Evolutionary conservation across 2,113 vertebrate species (phyloP).

Genomic region (Catagonus wagneri): DNA sequence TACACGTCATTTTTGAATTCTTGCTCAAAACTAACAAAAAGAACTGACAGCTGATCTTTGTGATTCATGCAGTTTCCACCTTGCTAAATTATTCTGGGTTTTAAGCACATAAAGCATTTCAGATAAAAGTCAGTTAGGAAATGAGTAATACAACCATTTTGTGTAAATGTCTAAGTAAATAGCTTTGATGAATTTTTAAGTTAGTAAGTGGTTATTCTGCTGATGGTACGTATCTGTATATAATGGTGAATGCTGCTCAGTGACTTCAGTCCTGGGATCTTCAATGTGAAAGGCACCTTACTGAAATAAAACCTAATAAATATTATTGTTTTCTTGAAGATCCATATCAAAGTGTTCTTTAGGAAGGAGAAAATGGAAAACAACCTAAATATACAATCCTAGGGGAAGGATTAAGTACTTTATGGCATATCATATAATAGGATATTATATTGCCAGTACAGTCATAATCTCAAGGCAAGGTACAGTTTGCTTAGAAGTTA

Average conservation of each 20-base stretch:
- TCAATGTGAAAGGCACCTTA: neutral
- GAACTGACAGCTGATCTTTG: neutral
- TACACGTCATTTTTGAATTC: neutral
- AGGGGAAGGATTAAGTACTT: neutral
- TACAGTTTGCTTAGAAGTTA: neutral
- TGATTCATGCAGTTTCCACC: neutral
- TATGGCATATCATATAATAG: neutral
- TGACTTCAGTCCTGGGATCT: neutral
- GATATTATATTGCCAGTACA: neutral
- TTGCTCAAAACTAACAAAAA: conserved; percentile 28
- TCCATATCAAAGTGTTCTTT: neutral
- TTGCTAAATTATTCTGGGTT: neutral
- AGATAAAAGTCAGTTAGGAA: neutral
- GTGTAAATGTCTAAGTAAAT: neutral
- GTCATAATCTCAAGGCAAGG: neutral
- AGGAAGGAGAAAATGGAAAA: neutral
- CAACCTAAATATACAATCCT: neutral
- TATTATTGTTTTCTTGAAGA: neutral
- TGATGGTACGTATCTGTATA: neutral
- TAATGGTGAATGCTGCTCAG: neutral
- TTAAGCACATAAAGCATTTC: neutral
- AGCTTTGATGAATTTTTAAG: neutral
- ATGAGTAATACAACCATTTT: neutral
- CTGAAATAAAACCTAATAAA: neutral
- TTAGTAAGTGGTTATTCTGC: neutral